phyloP scores from a whole-genome alignment of 2,113 vertebrate genomes.

The Pseudopodoces humilis region DNA sequence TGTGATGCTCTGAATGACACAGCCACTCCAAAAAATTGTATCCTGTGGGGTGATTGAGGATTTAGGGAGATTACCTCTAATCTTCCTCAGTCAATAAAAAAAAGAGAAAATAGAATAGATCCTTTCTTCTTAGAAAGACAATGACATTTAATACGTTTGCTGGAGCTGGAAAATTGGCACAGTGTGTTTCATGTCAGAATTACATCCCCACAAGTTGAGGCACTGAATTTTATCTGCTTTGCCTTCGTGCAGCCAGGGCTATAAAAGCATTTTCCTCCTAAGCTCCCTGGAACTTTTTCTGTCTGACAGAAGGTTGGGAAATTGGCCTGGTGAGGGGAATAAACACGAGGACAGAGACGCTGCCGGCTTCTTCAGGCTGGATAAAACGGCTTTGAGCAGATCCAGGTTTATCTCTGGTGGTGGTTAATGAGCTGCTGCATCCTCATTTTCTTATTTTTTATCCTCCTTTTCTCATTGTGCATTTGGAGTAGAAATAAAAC shows the following conservation, averaged over 20 bases:
- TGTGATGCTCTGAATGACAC: neutral
- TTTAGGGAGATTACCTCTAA: constrained; percentile 66
- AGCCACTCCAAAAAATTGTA: neutral
- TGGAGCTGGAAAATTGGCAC: constrained; percentile 29
- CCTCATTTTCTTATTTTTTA: neutral
- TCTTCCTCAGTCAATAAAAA: constrained; percentile 40
- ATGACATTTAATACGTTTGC: constrained; percentile 25
- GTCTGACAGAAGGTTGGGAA: neutral
- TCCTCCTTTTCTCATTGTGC: neutral
- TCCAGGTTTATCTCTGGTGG: neutral
- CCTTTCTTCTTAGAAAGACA: constrained; percentile 67
- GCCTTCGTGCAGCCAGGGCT: neutral
- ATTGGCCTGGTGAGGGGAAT: neutral
- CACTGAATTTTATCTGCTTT: constrained; percentile 1
- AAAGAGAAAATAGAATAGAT: constrained; percentile 32
- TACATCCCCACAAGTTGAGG: neutral
- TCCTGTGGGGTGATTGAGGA: constrained; percentile 30
- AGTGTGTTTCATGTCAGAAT: neutral
- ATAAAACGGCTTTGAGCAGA: neutral
- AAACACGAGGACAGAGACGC: neutral
- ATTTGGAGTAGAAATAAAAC: neutral
- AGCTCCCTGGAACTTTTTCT: neutral
- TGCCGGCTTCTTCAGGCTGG: neutral
- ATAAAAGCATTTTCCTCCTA: neutral
- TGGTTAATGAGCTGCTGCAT: neutral